Percentiles rank a stretch among this genome's conserved stretches.
These are phyloP conservation scores for Eidolon helvum DNA, from an alignment of 2,113 vertebrate species.

Conservation along the genomic window DNA sequence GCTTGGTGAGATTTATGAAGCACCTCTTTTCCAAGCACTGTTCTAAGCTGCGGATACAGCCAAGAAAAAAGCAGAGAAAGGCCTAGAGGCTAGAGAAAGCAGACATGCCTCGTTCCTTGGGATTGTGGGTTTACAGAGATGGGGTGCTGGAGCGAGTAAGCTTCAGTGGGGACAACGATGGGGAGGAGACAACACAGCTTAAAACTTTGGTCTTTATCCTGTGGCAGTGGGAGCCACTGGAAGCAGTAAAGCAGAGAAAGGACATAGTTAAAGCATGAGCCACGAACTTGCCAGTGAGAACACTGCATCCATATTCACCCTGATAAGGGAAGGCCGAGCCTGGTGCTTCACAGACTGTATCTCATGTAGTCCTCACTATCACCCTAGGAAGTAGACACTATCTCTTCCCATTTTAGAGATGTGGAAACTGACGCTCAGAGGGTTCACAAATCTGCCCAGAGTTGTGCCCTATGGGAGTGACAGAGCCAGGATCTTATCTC, in stretches of 20 bases:
- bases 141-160: not conserved
- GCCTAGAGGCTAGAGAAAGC: not conserved
- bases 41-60: not conserved
- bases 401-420: not conserved
- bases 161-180: not conserved
- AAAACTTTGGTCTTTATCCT: not conserved
- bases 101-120: not conserved
- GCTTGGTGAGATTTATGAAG: not conserved
- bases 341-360: not conserved
- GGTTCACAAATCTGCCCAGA: not conserved
- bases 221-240: not conserved
- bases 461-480: not conserved
- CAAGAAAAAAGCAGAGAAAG: not conserved
- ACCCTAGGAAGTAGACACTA: not conserved
- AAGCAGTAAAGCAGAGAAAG: not conserved
- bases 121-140: rapidly evolving
- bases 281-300: not conserved
- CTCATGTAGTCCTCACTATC: not conserved
- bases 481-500: not conserved
- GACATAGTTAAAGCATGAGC: rapidly evolving
- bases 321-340: no score
- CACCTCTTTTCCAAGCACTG: not conserved
- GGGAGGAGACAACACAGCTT: not conserved
- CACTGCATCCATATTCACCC: not conserved
- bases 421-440: not conserved